phyloP scores from a whole-genome alignment of 1,140 invertebrate genomes.

The Aculops lycopersici region DNA sequence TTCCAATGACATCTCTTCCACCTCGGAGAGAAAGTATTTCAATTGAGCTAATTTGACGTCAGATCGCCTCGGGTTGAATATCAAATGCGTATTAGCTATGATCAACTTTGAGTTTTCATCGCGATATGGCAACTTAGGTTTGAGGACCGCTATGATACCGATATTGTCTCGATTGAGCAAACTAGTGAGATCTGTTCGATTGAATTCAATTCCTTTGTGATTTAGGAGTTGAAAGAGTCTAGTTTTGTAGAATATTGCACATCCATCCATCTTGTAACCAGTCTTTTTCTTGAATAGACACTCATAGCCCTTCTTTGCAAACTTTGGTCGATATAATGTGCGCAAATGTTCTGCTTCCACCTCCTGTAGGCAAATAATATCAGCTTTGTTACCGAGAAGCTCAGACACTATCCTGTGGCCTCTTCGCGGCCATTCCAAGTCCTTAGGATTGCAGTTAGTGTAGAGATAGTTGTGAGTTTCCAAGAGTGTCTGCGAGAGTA shows the following conservation, averaged over 20 bases:
- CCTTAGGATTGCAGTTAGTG: constrained; percentile 20
- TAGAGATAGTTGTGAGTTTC: constrained; percentile 41
- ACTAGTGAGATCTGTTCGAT: constrained; percentile 14
- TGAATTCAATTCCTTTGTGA: constrained; percentile 26
- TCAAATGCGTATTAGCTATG: constrained; percentile 66
- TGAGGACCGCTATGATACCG: constrained; percentile 39
- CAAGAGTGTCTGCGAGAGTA: constrained; percentile 46
- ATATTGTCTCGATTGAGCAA: constrained; percentile 56
- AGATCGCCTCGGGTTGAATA: constrained; percentile 55
- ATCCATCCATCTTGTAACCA: constrained; percentile 34
- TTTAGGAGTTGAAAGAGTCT: constrained; percentile 21
- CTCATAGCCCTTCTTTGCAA: constrained; percentile 20
- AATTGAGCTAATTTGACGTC: constrained; percentile 58
- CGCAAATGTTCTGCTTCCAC: constrained; percentile 39
- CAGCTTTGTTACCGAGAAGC: constrained; percentile 8
- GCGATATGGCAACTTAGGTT: constrained; percentile 7
- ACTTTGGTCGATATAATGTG: constrained; percentile 21
- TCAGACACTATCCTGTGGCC: constrained; percentile 24
- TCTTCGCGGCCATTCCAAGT: constrained; percentile 34
- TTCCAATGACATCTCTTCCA: constrained; percentile 42
- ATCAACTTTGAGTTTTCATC: constrained; percentile 22
- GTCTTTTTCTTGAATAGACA: constrained; percentile 39
- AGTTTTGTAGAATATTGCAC: constrained; percentile 41
- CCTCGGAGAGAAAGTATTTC: constrained; percentile 37
- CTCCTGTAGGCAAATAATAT: constrained; percentile 27